A percentile compares a stretch with the other conserved stretches of the same genome.
These are phyloP conservation scores for Spilogale gracilis DNA, from an alignment of 2,113 vertebrate species.

Conservation along the genomic window DNA sequence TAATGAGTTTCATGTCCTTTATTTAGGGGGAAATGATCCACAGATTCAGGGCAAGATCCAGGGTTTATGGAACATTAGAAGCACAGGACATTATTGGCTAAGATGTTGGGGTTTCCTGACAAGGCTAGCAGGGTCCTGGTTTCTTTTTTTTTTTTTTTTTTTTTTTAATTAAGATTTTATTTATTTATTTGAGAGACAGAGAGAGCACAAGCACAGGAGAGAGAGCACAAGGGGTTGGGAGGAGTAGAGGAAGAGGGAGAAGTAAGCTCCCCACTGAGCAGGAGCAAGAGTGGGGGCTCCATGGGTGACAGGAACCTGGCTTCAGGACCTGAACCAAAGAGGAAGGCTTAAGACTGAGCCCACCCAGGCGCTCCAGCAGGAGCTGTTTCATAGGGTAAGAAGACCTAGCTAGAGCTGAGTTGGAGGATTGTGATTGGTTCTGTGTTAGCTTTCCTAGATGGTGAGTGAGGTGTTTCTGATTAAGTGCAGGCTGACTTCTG, in stretches of 20 bases:
- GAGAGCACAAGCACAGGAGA: not conserved
- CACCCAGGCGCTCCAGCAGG: not conserved
- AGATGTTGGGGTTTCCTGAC: not conserved
- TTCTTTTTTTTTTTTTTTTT: not conserved
- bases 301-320: not conserved
- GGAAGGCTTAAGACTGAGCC: not conserved
- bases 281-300: not conserved
- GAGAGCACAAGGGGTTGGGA: not conserved
- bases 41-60: not conserved
- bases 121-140: not conserved
- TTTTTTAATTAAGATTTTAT: not conserved
- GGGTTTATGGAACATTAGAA: not conserved
- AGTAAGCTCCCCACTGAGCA: not conserved
- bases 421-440: not conserved
- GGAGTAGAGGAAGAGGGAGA: not conserved
- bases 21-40: not conserved
- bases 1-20: not conserved
- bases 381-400: not conserved
- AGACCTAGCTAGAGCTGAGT: not conserved
- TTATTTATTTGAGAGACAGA: not conserved
- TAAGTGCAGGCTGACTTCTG: not conserved
- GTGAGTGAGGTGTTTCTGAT: not conserved
- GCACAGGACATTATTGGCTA: not conserved
- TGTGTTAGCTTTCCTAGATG: not conserved
- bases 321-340: not conserved